Conservation (phyloP, 1,140 invertebrate genomes). For the Idris sp. region DNA sequence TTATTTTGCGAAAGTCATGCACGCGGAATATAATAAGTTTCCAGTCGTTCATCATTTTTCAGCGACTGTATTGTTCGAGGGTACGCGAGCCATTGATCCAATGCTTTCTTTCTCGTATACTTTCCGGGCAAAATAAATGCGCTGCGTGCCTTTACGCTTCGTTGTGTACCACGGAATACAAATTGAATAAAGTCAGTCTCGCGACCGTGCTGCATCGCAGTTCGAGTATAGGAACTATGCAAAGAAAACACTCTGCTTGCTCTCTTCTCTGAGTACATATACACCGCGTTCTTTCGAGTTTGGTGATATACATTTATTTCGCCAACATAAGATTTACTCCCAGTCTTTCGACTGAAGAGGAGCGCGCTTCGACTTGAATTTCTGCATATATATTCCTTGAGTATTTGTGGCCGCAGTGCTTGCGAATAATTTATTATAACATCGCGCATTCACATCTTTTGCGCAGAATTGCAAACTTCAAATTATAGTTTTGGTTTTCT, state of each 20-base stretch:
- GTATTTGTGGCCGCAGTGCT: conserved; percentile 40
- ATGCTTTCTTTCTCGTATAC: conserved; percentile 37
- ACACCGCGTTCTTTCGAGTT: conserved; percentile 43
- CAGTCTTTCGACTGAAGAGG: conserved; percentile 35
- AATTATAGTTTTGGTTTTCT: conserved; percentile 33
- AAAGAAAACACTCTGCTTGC: conserved; percentile 48
- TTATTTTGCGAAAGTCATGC: conserved; percentile 39
- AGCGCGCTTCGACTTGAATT: conserved; percentile 36
- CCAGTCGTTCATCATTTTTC: conserved; percentile 49
- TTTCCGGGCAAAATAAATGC: conserved; percentile 51
- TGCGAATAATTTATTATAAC: conserved; percentile 52
- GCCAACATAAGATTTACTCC: conserved; percentile 57
- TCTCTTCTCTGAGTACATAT: conserved; percentile 47
- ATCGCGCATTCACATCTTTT: conserved; percentile 23
- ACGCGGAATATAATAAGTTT: conserved; percentile 54
- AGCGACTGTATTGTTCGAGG: conserved; percentile 40
- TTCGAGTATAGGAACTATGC: conserved; percentile 39
- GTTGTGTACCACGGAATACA: conserved; percentile 48
- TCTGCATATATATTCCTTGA: conserved; percentile 48
- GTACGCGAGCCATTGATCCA: conserved; percentile 51
- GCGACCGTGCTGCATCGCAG: conserved; percentile 36
- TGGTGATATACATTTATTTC: conserved; percentile 53
- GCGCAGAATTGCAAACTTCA: conserved; percentile 20
- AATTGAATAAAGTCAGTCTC: conserved; percentile 61
- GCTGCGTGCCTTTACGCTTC: conserved; percentile 35